phyloP scores from a whole-genome alignment of 2,888 invertebrate species.

The Catocala sponsa region DNA sequence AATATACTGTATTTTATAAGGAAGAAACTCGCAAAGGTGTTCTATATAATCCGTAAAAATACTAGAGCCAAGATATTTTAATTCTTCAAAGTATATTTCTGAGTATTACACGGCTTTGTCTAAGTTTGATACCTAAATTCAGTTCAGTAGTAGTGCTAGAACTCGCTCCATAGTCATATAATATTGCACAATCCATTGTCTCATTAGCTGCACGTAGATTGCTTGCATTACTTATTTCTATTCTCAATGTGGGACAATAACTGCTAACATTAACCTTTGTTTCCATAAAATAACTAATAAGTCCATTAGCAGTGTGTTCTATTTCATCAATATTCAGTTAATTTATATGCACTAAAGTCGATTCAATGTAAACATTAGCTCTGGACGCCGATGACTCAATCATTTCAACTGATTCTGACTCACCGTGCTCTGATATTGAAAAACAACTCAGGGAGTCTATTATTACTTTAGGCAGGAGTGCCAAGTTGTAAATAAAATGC shows the following conservation, averaged over 20 bases:
- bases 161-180: conserved; percentile 9
- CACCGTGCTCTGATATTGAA: conserved; percentile 44
- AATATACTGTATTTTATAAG: not conserved
- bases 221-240: conserved; percentile 30
- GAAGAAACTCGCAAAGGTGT: conserved; percentile 7
- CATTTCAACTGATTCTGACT: conserved; percentile 48
- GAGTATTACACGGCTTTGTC: conserved; percentile 21
- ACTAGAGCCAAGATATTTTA: conserved; percentile 8
- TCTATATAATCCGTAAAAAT: conserved; percentile 18
- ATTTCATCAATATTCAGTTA: conserved; percentile 21
- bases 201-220: conserved; percentile 24
- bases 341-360: conserved; percentile 16
- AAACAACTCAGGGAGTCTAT: conserved; percentile 47
- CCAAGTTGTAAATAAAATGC: conserved; percentile 47
- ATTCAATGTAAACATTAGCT: conserved; percentile 23
- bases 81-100: conserved; percentile 7
- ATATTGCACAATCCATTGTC: conserved; percentile 23
- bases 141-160: not conserved
- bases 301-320: conserved; percentile 13
- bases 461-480: conserved; percentile 42
- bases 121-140: conserved; percentile 34
- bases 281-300: not conserved
- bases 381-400: conserved; percentile 43
- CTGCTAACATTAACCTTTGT: conserved; percentile 9
- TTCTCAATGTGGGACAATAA: conserved; percentile 24